Base-by-base conservation (phyloP, 2,113 vertebrate genomes). In the Aythya baeri region DNA sequence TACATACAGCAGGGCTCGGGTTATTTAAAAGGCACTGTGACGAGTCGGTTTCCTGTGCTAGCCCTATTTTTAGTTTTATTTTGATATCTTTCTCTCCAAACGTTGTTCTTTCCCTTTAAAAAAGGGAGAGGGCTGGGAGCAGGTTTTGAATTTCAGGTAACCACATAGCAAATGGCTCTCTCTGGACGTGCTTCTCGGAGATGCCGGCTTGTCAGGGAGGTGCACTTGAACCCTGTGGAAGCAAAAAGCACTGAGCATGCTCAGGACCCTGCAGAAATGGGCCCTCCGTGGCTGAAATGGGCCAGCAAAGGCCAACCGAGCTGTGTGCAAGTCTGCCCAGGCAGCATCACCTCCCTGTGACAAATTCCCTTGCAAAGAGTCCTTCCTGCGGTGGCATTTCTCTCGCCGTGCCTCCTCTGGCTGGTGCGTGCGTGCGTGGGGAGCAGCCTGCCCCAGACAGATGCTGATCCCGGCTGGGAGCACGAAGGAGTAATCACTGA, bases 41-140 rank as follows among this genome's bases (percentile, higher is more conserved):
- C 38, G 0, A 93, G 72, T 89, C 88, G 76, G 62, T 94, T 57
- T 93, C 79, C 85, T 67, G 29, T 70, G 62, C 57, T 92, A 66
- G 49, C 38, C 46, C 72, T 95, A 94, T 97, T 95, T 97, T 95
- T 95, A 93, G 66, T 91, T 91, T 94, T 91, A 50, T 91, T 90
- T 77, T 82, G 31, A 11, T 90, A 54, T 65, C 11, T 71, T 94
- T 81, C 92, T 75, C 41, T 75, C 63, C 76, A 61, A 82, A 84
- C 3, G 3, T 75, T 80, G 6, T 77, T n/a, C 23, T 57, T 95
- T 92, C 38, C 4, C 10, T 50, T 9, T n/a, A 49, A 58, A 77
- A 71, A 61, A 21, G 81, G 43, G 12, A 13, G 43, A 58, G 6
- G 81, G 38, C 61, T 75, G 57, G 34, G 25, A 83, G 26, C 31